phyloP scores from a whole-genome alignment of 92 coral and sea anemone genomes.

The Bergia puertoricense region DNA sequence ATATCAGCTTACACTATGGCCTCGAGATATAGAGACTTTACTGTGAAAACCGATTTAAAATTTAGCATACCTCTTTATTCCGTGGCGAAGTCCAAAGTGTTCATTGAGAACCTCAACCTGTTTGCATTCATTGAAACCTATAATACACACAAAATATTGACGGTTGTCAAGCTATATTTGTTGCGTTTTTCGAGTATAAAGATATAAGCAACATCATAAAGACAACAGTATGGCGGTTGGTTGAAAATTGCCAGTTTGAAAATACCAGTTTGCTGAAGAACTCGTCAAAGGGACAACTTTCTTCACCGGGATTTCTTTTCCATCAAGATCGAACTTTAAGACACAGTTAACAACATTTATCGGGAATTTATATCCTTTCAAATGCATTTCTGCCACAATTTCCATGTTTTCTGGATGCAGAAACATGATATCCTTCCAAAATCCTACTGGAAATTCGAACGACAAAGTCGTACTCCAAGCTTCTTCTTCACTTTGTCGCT shows the following conservation, averaged over 20 bases:
- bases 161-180: slow-evolving; percentile 16
- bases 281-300: background rate
- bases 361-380: slow-evolving; percentile 7
- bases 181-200: slow-evolving; percentile 38
- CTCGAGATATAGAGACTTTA: background rate
- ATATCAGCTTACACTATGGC: no score
- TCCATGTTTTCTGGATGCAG: slow-evolving; percentile 11
- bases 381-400: slow-evolving; percentile 8
- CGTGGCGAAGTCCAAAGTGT: no score
- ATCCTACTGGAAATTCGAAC: no score
- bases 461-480: no score
- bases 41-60: background rate
- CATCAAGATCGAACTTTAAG: no score
- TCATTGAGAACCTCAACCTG: no score
- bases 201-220: background rate
- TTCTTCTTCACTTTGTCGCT: no score
- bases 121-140: background rate
- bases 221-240: slow-evolving; percentile 32
- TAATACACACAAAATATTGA: background rate
- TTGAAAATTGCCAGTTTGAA: background rate
- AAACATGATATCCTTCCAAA: slow-evolving; percentile 26
- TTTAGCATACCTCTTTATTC: no score
- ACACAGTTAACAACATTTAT: slow-evolving; percentile 21
- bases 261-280: background rate
- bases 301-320: no score